Base-by-base conservation (phyloP, 2,113 vertebrate species). In the Oophaga pumilio region DNA sequence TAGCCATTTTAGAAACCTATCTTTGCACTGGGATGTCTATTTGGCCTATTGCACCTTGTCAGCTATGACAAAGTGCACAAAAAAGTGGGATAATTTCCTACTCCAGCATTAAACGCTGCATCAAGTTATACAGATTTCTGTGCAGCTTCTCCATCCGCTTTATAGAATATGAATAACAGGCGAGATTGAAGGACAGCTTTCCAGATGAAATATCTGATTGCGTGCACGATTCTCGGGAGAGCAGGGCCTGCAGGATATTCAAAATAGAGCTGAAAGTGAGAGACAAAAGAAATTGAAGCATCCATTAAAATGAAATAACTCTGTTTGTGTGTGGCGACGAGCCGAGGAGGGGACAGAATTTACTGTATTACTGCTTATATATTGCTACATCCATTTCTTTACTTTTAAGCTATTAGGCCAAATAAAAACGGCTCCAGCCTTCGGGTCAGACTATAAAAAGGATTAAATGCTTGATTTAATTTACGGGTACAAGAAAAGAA, bases 281-380 rank as follows among this genome's bases (percentile, higher is more conserved):
- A 87, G 86, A 87, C 86, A 87, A 87, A 81, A 73, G 85, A 81
- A 87, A 81, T 81, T 87, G 77, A 87, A 66, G 77, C 77, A 87
- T 87, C 86, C 68, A 87, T 80, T 82, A 82, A 62, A 87, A 74
- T 82, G 86, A 87, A 87, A 87, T 87, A 87, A 82, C 86, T 43
- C 14, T 22, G 79, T 79, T 74, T 87, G 53, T 43, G 59, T 50
- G 20, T 57, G 82, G 82, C 64, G 52, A 69, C 8, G 50, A 79
- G 74, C 43, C 4, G 57, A 86, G 49, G 24, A 76, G 57, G 14
- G 52, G 22, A 62, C 85, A 79, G 50, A 18, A 69, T 79, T 79
- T 69, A 69, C 76, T 86, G 62, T 56, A 62, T 79, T 79, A 56
- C 76, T 86, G 60, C 50, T 79, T 64, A 79, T 17, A 69, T 79